Percentiles rank a stretch among this genome's conserved stretches.
phyloP scores from a whole-genome alignment of 2,797 vertebrate genomes.

The Florisuga fusca region DNA sequence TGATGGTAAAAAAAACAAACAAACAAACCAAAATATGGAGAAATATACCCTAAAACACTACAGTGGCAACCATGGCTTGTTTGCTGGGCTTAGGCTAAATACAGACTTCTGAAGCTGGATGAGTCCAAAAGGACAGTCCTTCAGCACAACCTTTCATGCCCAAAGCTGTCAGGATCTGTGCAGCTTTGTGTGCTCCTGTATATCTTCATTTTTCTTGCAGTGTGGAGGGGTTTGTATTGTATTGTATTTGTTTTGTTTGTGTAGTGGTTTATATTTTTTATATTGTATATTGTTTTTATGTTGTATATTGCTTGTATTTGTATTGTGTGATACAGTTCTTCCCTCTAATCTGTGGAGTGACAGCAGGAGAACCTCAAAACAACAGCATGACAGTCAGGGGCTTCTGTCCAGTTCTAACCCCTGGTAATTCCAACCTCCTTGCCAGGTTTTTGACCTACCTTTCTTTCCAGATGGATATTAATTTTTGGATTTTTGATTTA shows the following conservation, averaged over 20 bases:
- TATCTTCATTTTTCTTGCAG: accelerated
- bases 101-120: background rate
- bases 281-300: no score
- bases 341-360: background rate
- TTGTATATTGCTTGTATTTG: no score
- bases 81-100: background rate
- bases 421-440: background rate
- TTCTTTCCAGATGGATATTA: background rate
- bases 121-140: background rate
- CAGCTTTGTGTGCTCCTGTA: background rate
- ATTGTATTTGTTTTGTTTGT: no score
- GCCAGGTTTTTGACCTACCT: background rate
- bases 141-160: background rate
- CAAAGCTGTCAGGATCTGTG: background rate
- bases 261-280: no score
- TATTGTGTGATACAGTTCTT: background rate
- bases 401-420: background rate
- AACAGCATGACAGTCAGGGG: background rate
- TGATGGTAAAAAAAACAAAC: background rate
- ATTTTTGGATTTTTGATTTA: background rate
- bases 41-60: no score
- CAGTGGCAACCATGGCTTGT: background rate
- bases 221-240: background rate
- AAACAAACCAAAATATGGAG: no score
- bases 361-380: background rate